Evolutionary conservation across 2,888 invertebrate species (phyloP), one percentile per base, ranked within the genome.

Genomic region (Amiota mariae): DNA sequence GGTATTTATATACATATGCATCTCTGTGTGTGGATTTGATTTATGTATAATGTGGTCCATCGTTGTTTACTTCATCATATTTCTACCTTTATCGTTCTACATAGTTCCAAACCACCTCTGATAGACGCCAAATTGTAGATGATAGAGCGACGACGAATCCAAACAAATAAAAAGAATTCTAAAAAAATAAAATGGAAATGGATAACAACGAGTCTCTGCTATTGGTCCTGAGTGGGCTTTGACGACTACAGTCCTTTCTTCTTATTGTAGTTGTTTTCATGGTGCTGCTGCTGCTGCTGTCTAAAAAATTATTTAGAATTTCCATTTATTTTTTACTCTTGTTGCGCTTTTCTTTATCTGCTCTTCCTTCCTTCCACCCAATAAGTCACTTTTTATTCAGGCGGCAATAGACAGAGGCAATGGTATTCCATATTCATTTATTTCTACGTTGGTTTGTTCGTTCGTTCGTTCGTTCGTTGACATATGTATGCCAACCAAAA

Each of bases 71-170:
- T 36, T 36, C 36, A 36, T 36, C 36, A 36, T 36, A 36, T 36
- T 36, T 36, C 36, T 6, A 36, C 36, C 36, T 36, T 18, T 9
- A 48, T 24, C 71, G 63, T 63, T 20, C 59, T 61, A 67, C 61
- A 68, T 73, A 64, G 47, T 56, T 59, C 36, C 36, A 36, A 36
- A 48, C 18, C 18, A 9, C 68, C 68, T 84, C 81, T 85, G 82
- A 82, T 84, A 84, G 80, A 82, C 82, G 80, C 80, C 77, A 81
- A 80, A 82, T 82, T 81, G 85, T 82, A 84, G 84, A 83, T 82
- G 84, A 81, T 81, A 81, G 76, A 82, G 77, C 79, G 63, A 36
- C 10, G 8, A n/a, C 59, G 18, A n/a, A 6, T 63, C 13, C 20
- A 59, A 18, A 59, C 59, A 59, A 18, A 63, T 63, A 24, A 24